A percentile compares a stretch with the other conserved stretches of the same genome.
phyloP scores from a whole-genome alignment of 2,113 vertebrate species.

The Hyaena hyaena region DNA sequence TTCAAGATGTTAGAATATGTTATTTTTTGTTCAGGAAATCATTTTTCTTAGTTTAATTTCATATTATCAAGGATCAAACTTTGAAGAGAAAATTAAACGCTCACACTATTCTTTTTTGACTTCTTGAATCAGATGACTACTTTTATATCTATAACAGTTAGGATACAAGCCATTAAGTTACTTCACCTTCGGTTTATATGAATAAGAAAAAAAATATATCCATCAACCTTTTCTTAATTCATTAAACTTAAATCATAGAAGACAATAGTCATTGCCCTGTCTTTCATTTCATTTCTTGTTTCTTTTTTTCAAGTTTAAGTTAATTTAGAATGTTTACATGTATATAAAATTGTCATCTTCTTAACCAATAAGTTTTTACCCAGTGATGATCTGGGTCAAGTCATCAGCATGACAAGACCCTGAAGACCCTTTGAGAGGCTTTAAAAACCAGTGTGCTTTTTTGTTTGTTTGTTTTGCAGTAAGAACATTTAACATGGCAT shows the following conservation, averaged over 20 bases:
- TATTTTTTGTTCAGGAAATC: background rate
- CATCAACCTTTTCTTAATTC: background rate
- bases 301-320: background rate
- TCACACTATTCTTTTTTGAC: background rate
- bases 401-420: background rate
- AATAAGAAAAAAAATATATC: background rate
- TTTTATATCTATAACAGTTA: background rate
- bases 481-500: background rate
- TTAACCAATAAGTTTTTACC: conserved; percentile 9
- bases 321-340: background rate
- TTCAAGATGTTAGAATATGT: background rate
- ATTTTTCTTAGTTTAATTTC: conserved; percentile 18
- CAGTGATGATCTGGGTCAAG: background rate
- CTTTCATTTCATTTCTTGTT: background rate
- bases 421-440: background rate
- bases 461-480: background rate
- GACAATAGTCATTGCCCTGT: background rate
- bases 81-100: background rate
- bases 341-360: background rate
- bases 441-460: background rate
- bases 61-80: background rate
- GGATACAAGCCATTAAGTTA: background rate
- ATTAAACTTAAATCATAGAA: conserved; percentile 23
- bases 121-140: background rate
- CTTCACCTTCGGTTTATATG: background rate